A percentile compares a stretch with the other conserved stretches of the same genome.
phyloP scores from a whole-genome alignment of 2,113 vertebrate species.

The Pollachius pollachius region DNA sequence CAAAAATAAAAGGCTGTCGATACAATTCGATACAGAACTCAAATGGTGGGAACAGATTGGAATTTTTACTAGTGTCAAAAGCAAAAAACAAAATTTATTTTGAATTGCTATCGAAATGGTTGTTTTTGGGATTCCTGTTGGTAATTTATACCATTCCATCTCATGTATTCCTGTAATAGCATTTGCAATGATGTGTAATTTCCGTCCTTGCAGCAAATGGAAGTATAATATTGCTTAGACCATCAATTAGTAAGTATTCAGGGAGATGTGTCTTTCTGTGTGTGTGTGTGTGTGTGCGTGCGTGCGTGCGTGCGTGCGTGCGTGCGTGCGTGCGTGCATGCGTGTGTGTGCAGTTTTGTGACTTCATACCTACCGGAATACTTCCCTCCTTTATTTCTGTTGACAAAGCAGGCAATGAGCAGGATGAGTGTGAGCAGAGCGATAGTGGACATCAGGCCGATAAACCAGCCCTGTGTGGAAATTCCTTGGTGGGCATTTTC shows the following conservation, averaged over 20 bases:
- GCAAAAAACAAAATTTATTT: slow-evolving; percentile 34
- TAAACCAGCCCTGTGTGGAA: slow-evolving; percentile 95
- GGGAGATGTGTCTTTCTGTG: slow-evolving; percentile 4
- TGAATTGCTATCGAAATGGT: slow-evolving; percentile 48
- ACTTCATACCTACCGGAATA: slow-evolving; percentile 85
- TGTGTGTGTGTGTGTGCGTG: background rate
- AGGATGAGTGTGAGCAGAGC: slow-evolving; percentile 89
- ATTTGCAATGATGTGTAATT: slow-evolving; percentile 38
- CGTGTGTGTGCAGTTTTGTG: background rate
- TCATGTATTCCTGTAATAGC: slow-evolving; percentile 23
- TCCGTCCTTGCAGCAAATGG: slow-evolving; percentile 40
- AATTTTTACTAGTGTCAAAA: slow-evolving; percentile 33
- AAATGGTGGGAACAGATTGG: slow-evolving; percentile 36
- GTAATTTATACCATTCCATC: slow-evolving; percentile 7
- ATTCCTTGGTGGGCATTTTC: slow-evolving; percentile 85
- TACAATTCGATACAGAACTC: slow-evolving; percentile 42
- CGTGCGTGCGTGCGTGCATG: background rate
- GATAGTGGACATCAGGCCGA: slow-evolving; percentile 94
- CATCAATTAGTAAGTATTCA: slow-evolving; percentile 45
- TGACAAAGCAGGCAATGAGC: slow-evolving; percentile 91
- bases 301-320: background rate
- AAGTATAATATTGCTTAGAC: slow-evolving; percentile 42
- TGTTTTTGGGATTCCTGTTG: slow-evolving; percentile 5
- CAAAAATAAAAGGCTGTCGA: slow-evolving; percentile 20
- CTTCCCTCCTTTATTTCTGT: slow-evolving; percentile 95